Evolutionary conservation across 64 coral and sea anemone genomes (phyloP).

Genomic region (Montipora capricornis): DNA sequence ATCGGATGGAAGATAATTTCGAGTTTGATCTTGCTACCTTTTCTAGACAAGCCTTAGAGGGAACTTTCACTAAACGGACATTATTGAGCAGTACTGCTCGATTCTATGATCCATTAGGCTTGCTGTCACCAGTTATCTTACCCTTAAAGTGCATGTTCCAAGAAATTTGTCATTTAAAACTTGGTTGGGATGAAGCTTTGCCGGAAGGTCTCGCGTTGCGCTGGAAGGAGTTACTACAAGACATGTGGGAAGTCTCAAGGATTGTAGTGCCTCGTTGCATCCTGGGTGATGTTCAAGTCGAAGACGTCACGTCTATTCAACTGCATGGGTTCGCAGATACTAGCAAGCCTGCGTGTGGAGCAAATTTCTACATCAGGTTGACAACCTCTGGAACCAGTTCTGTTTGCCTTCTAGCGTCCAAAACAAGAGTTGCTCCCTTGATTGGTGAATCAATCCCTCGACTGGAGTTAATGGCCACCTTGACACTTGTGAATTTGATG

Average conservation of each 20-base stretch:
- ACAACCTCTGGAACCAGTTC: neutral
- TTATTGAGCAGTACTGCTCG: slow-evolving; percentile 22
- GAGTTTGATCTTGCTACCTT: too few relatives aligned
- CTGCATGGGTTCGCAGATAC: slow-evolving; percentile 46
- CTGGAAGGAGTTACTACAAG: slow-evolving; percentile 31
- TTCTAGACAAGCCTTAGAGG: too few relatives aligned
- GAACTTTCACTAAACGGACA: neutral
- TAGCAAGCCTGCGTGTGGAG: neutral
- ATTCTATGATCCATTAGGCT: slow-evolving; percentile 56
- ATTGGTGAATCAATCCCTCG: slow-evolving; percentile 7
- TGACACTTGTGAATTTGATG: neutral
- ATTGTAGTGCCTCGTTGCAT: slow-evolving; percentile 19
- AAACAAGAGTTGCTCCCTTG: neutral
- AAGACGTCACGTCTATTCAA: slow-evolving; percentile 1
- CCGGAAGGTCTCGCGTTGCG: neutral
- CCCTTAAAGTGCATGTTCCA: slow-evolving; percentile 13
- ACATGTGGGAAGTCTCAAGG: slow-evolving; percentile 12
- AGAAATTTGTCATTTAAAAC: slow-evolving; percentile 23
- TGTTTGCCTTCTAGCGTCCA: neutral
- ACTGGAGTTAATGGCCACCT: neutral
- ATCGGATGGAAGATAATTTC: too few relatives aligned
- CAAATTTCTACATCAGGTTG: slow-evolving; percentile 5
- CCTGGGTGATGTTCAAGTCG: neutral
- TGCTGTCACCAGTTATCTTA: slow-evolving; percentile 42
- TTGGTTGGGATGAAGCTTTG: slow-evolving; percentile 49